Evolutionary conservation across 2,113 vertebrate genomes (phyloP), one percentile per base, ranked within the genome.

Genomic region (Hirundichthys speculiger): DNA sequence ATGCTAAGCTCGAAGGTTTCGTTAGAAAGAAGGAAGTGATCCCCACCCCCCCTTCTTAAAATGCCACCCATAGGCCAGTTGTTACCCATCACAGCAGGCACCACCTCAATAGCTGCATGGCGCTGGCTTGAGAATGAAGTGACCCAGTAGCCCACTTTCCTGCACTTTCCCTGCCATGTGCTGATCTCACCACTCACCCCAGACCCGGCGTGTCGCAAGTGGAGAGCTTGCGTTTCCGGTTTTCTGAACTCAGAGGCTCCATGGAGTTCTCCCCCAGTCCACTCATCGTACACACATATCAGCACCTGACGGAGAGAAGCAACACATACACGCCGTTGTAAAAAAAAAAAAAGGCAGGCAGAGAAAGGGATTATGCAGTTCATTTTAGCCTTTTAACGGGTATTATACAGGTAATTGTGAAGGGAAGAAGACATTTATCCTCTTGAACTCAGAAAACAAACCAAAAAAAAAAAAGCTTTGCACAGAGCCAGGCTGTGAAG

Each of bases 261-360:
- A 96, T 93, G 89, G 94, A 93, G 85, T 92, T 96, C 82, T 98
- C 96, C 92, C 96, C 95, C 90, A 96, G 82, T 84, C 94, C 95
- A 49, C 95, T 98, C 96, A 98, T 98, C 54, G 75, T 95, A 87
- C 82, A 73, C 86, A 90, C 50, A 90, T 94, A 95, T 94, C 92
- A 95, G 94, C 92, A 94, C 91, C 96, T 97, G 87, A 67, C 79
- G 79, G 51, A 54, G 49, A 52, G 75, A 77, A 38, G 50, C 41
- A 64, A 71, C 16, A 22, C 34, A 34, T 25, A 59, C 38, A 52
- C 4, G 41, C 27, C 16, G 43, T 5, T n/a, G n/a, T n/a, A n/a
- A n/a, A n/a, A n/a, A n/a, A n/a, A n/a, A n/a, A n/a, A n/a, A n/a
- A 34, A 40, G 5, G 21, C 30, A 63, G 16, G 16, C 34, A 74